Percentiles rank a stretch among this genome's conserved stretches.
These are phyloP conservation scores for Melanotaenia duboulayi DNA, from an alignment of 2,113 vertebrate species.

Conservation along the genomic window DNA sequence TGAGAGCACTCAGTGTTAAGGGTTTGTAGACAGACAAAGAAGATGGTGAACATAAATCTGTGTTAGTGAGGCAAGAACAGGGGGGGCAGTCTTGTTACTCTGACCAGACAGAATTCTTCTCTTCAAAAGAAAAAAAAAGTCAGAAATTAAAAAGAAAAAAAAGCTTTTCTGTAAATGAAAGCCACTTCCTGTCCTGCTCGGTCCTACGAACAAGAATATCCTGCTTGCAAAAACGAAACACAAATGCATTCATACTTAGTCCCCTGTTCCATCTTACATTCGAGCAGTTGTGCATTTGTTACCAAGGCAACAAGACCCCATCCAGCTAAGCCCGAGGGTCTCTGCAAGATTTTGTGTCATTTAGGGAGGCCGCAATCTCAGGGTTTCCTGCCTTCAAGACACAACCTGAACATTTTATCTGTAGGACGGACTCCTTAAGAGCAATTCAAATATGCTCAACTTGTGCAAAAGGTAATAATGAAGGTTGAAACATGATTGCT, in stretches of 20 bases:
- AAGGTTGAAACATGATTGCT: constrained; percentile 35
- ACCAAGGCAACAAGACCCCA: constrained; percentile 52
- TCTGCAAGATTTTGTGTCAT: constrained; percentile 37
- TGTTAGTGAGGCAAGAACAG: constrained; percentile 60
- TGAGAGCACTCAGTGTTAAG: constrained; percentile 47
- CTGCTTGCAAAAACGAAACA: constrained; percentile 24
- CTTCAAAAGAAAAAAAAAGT: not conserved
- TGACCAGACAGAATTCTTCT: constrained; percentile 51
- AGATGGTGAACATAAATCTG: constrained; percentile 66
- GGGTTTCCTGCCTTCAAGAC: not conserved
- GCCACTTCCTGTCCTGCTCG: constrained; percentile 1
- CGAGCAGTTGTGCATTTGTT: constrained; percentile 38
- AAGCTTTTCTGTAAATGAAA: constrained; percentile 2
- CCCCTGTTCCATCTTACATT: constrained; percentile 9
- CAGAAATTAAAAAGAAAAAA: no score
- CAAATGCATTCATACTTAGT: not conserved
- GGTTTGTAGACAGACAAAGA: constrained; percentile 58
- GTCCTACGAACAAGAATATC: not conserved
- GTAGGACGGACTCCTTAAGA: constrained; percentile 32
- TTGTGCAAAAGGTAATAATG: not conserved
- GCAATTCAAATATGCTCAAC: constrained; percentile 38
- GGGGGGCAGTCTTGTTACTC: constrained; percentile 43
- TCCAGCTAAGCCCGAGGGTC: constrained; percentile 40
- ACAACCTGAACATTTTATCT: constrained; percentile 43
- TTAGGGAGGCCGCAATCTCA: constrained; percentile 7